Conservation (phyloP, 2,797 vertebrate species). For the Periparus ater region DNA sequence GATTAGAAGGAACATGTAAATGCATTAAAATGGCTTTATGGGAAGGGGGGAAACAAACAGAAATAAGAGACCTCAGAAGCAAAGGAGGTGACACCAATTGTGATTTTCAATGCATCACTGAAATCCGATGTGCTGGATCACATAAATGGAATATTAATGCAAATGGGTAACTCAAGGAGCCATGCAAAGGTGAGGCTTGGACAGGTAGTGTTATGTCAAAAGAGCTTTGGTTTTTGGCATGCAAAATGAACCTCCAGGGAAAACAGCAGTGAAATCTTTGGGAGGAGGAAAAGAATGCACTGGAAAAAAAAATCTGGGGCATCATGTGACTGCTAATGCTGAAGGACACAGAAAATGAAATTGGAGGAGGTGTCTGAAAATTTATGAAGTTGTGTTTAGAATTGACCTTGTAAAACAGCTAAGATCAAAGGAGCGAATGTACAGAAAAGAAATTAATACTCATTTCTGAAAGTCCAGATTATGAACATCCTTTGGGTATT, state of each 20-base stretch:
- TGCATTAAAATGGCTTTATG: background rate
- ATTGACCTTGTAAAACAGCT: constrained; percentile 31
- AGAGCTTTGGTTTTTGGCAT: background rate
- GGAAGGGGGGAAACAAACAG: background rate
- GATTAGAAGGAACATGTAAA: background rate
- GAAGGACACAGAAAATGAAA: background rate
- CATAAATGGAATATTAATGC: background rate
- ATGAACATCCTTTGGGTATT: constrained; percentile 25
- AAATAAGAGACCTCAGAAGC: background rate
- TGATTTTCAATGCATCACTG: background rate
- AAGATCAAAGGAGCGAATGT: constrained; percentile 10
- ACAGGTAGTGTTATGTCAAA: background rate
- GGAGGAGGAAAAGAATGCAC: background rate
- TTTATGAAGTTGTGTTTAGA: background rate
- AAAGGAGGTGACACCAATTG: background rate
- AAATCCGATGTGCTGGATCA: background rate
- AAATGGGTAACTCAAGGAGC: background rate
- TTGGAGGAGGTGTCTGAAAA: background rate
- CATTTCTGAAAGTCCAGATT: constrained; percentile 41
- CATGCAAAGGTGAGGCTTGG: background rate
- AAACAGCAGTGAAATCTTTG: background rate
- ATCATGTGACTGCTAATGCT: background rate
- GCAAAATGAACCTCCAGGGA: background rate
- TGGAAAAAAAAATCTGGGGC: background rate
- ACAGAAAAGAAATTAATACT: background rate